Base-by-base conservation (phyloP, 2,797 vertebrate species). In the Poeciliopsis turneri region DNA sequence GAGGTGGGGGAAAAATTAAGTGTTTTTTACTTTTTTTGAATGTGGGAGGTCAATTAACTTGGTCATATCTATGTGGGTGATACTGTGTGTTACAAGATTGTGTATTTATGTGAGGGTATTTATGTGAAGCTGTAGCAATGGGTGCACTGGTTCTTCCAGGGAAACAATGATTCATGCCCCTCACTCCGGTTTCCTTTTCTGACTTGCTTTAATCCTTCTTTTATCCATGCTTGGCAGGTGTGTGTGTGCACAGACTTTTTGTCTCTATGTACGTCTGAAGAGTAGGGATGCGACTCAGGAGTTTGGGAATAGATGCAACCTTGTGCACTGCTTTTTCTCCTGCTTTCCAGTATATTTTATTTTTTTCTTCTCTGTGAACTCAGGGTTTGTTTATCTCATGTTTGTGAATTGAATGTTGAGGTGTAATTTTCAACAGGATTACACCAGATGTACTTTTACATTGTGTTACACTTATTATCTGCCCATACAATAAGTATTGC, bases 211-310 rank as follows among this genome's bases (percentile, higher is more conserved):
- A 93, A 93, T 94, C 92, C 90, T 77, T 80, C 84, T 91, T 95
- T 94, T 94, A 94, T 95, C 89, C 87, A 83, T 84, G 81, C 91
- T 90, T 95, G 93, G 92, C 93, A 95, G 92, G 91, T 95, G 90
- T 90, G 82, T 85, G 59, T 55, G 74, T 81, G 59, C 46, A 13
- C 78, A 5, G 25, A 81, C 72, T 77, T 76, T 86, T 84, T 55
- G 74, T 85, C 45, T 74, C 64, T 20, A 10, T 82, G 76, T 61
- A 82, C 72, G 66, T 84, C 74, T 84, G 78, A 89, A 81, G 77
- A 80, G 86, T 87, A 81, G 83, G 55, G 75, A 84, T 46, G 49
- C 70, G 84, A 85, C 76, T 83, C n/a, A 46, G 71, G 79, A 88
- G 80, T 91, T 89, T 84, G 79, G 79, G 83, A 90, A 88, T 83